A percentile compares a stretch with the other conserved stretches of the same genome.
Evolutionary conservation across 1,140 invertebrate genomes (phyloP).

Genomic region (Lordiphosa clarofinis): DNA sequence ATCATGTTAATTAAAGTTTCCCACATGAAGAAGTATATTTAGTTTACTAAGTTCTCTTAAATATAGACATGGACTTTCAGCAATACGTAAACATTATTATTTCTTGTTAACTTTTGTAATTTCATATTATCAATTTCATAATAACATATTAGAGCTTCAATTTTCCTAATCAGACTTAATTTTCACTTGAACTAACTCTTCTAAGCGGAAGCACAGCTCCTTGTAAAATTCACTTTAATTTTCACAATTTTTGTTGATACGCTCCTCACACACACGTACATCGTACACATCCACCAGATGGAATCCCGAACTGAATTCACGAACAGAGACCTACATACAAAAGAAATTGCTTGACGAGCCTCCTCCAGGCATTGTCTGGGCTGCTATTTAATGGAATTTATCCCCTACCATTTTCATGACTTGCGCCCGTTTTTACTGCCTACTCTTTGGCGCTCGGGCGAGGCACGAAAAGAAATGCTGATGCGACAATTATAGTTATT

Average conservation of each 20-base stretch:
- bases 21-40: no score
- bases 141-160: background rate
- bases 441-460: slow-evolving; percentile 39
- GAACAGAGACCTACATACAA: slow-evolving; percentile 36
- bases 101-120: no score
- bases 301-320: slow-evolving; percentile 5
- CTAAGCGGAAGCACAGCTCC: background rate
- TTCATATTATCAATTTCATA: no score
- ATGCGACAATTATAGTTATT: slow-evolving; percentile 77
- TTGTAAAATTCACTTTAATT: slow-evolving; percentile 10
- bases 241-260: slow-evolving; percentile 29
- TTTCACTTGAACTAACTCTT: background rate
- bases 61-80: no score
- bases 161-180: slow-evolving; percentile 2
- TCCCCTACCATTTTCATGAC: slow-evolving; percentile 26
- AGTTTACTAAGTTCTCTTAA: no score
- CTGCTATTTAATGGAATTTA: slow-evolving; percentile 63
- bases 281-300: slow-evolving; percentile 45
- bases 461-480: slow-evolving; percentile 54
- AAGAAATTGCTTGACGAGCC: slow-evolving; percentile 61
- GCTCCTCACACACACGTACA: slow-evolving; percentile 34
- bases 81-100: no score
- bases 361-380: slow-evolving; percentile 33
- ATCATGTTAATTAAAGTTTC: no score
- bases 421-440: slow-evolving; percentile 46